Evolutionary conservation across 2,113 vertebrate species (phyloP), one percentile per base, ranked within the genome.

Genomic region (Xyliphius kryptos): DNA sequence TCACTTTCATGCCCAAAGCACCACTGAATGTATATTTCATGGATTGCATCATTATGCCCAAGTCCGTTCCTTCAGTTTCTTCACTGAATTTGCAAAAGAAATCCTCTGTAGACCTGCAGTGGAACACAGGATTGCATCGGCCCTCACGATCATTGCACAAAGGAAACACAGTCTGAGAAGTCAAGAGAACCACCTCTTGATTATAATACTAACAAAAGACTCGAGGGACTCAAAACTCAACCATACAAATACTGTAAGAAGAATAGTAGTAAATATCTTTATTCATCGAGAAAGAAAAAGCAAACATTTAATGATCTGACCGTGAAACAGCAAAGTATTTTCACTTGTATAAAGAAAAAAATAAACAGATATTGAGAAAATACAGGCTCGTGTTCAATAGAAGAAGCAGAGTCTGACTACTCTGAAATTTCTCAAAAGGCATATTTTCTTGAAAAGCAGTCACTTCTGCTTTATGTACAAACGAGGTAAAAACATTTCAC

Each of bases 401-500:
- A 56, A 56, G 37, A 56, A 60, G 55, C 37, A 43, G 50, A 58
- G 43, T 52, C 50, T 32, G 26, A 32, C 26, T 49, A 46, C 21
- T 46, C 44, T 56, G 52, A 44, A 56, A 63, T 41, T 73, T 69
- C 53, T 43, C 58, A 73, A 46, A 66, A n/a, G 21, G 55, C 55
- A 57, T 70, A 71, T 68, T 67, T 79, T 73, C 70, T 79, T 76
- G 63, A 72, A 77, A 65, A 69, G 74, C 68, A 67, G 77, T 75
- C 77, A 70, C 65, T 67, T 52, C 52, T 67, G 70, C 74, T 81
- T n/a, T 81, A 82, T 85, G 79, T 86, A 89, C 85, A 87, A 81
- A 83, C 77, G 74, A 84, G 79, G 85, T 85, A 83, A 82, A 84
- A 86, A 81, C 77, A 81, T 70, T 74, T 82, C 79, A 86, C 81